Conservation (phyloP, 2,113 vertebrate genomes). For the Microcebus lehilahytsara region DNA sequence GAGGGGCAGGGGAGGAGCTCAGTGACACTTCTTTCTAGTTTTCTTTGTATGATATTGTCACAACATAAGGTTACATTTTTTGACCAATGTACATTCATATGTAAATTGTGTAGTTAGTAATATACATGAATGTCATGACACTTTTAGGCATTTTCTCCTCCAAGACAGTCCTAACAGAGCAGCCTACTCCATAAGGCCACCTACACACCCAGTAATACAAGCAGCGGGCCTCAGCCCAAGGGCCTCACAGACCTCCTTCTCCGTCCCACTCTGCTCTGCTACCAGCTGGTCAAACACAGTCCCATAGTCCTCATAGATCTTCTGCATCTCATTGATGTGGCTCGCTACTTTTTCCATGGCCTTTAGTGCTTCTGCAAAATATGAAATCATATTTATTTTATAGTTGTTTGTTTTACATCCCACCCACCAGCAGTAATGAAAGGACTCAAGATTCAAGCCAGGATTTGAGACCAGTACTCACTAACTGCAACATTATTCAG, state of each 20-base stretch:
- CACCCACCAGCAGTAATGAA: not conserved
- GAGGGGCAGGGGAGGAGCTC: rapidly evolving
- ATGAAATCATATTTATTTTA: constrained; percentile 25
- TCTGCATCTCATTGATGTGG: constrained; percentile 99
- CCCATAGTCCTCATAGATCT: constrained; percentile 98
- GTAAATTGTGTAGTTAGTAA: not conserved
- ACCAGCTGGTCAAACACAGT: constrained; percentile 97
- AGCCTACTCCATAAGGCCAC: not conserved
- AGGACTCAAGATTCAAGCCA: not conserved
- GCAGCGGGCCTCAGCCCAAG: rapidly evolving
- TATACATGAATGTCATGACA: not conserved
- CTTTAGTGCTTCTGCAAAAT: constrained; percentile 92
- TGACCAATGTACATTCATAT: not conserved
- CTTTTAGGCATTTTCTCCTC: not conserved
- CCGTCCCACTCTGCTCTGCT: constrained; percentile 92
- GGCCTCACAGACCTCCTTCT: constrained; percentile 90
- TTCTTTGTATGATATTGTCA: not conserved
- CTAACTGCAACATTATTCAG: not conserved
- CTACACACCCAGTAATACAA: not conserved
- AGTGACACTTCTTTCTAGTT: no score
- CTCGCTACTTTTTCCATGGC: constrained; percentile 99
- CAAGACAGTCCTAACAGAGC: not conserved
- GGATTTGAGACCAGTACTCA: not conserved
- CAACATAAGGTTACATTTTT: not conserved
- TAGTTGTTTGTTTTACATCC: not conserved